phyloP scores from a whole-genome alignment of 2,797 vertebrate species.

The Coregonus sp. region DNA sequence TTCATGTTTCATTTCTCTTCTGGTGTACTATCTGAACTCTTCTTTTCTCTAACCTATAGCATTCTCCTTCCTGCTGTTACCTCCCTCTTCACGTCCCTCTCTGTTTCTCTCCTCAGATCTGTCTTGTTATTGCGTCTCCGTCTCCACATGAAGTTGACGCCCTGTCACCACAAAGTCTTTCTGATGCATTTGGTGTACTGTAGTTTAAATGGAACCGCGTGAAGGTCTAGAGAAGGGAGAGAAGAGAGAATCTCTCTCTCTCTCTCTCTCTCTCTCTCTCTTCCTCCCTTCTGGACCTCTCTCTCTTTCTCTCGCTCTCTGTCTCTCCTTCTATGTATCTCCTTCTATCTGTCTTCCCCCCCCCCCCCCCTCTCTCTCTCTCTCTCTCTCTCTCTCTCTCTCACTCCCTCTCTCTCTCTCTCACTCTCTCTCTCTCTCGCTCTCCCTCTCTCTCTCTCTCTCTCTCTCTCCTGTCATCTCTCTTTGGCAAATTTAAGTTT shows the following conservation, averaged over 20 bases:
- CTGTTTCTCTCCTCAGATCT: constrained; percentile 2
- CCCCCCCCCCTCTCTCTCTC: constrained; percentile 12
- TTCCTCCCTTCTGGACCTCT: neutral
- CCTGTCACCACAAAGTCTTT: constrained; percentile 21
- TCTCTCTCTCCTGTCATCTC: neutral
- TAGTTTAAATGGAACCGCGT: constrained; percentile 14
- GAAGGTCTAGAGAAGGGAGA: too few species aligned
- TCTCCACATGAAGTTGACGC: constrained; percentile 31
- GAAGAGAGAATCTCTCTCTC: too few species aligned
- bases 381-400: neutral
- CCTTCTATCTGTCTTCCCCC: neutral
- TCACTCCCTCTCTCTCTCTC: constrained; percentile 11
- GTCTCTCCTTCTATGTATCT: neutral
- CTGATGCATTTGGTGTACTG: constrained; percentile 11
- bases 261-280: too few species aligned
- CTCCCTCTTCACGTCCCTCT: neutral
- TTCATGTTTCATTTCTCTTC: neutral
- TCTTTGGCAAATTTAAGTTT: neutral
- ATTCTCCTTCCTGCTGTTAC: neutral
- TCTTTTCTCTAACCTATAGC: neutral
- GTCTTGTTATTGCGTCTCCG: neutral
- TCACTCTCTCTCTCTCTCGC: constrained; percentile 37
- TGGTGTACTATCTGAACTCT: neutral
- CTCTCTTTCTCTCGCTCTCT: constrained; percentile 16
- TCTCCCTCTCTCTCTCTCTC: neutral